A percentile compares a stretch with the other conserved stretches of the same genome.
These are phyloP conservation scores for Plutomurus gul DNA, from an alignment of 1,140 invertebrate genomes.

Conservation along the genomic window DNA sequence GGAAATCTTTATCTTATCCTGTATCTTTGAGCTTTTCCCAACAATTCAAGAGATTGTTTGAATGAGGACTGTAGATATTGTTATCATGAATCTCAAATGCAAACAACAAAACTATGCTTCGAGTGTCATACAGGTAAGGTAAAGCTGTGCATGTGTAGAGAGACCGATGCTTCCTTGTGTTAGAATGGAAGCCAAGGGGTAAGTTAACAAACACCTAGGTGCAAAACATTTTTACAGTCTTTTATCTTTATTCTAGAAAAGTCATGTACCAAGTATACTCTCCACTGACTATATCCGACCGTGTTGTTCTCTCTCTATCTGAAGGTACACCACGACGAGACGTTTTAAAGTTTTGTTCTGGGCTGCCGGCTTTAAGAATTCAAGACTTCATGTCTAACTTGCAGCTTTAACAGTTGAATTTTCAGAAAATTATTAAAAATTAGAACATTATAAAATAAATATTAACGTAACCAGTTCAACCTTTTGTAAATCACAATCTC, in stretches of 20 bases:
- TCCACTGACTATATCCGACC: not conserved
- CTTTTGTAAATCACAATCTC: too few species aligned
- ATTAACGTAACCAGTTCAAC: too few species aligned
- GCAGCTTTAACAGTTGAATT: too few species aligned
- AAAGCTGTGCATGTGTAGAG: too few species aligned
- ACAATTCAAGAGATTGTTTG: not conserved
- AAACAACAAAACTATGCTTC: slow-evolving; percentile 22
- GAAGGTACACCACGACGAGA: too few species aligned
- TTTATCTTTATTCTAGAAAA: too few species aligned
- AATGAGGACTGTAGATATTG: slow-evolving; percentile 6
- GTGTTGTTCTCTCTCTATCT: not conserved
- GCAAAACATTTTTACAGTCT: slow-evolving; percentile 51
- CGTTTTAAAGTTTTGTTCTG: too few species aligned
- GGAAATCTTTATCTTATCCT: not conserved
- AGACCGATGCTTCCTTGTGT: not conserved
- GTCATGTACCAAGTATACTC: not conserved
- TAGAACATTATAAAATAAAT: too few species aligned
- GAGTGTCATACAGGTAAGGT: not conserved
- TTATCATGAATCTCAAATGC: slow-evolving; percentile 4
- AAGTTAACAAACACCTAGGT: slow-evolving; percentile 52
- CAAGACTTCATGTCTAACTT: too few species aligned
- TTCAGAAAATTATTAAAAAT: too few species aligned
- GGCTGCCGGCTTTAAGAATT: too few species aligned
- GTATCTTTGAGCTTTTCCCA: not conserved
- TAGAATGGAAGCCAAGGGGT: slow-evolving; percentile 22